phyloP scores from a whole-genome alignment of 2,888 invertebrate genomes.

The Byasa hedistus region DNA sequence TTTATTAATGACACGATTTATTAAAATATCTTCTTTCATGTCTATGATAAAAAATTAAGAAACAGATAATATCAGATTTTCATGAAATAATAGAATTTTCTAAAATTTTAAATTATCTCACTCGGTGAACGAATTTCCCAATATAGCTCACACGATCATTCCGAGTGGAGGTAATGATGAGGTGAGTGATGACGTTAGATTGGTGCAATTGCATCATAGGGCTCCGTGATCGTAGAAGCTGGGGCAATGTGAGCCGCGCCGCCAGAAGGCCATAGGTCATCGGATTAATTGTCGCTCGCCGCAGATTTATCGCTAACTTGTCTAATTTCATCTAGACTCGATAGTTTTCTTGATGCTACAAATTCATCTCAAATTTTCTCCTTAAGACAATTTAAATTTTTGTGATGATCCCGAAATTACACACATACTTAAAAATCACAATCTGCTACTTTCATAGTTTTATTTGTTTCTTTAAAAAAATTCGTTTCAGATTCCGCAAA shows the following conservation, averaged over 20 bases:
- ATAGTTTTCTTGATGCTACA: constrained; percentile 1
- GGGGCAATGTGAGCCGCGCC: constrained; percentile 15
- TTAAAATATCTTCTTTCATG: no score
- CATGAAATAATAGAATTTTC: no score
- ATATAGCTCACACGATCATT: constrained; percentile 20
- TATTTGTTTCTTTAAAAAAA: neutral
- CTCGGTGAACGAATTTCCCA: neutral
- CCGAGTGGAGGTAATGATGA: constrained; percentile 20
- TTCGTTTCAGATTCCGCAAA: neutral
- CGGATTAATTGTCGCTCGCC: constrained; percentile 15
- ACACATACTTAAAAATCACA: neutral
- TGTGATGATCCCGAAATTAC: no score
- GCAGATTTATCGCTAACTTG: constrained; percentile 21
- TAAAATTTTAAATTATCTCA: no score
- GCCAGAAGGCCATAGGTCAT: constrained; percentile 24
- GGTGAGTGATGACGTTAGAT: constrained; percentile 19
- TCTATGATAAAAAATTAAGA: no score
- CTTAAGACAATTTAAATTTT: no score
- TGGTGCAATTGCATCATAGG: constrained; percentile 23
- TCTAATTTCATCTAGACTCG: constrained; percentile 2
- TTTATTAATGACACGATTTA: no score
- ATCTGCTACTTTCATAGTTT: neutral
- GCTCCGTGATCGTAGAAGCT: constrained; percentile 24
- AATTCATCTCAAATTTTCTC: constrained; percentile 1
- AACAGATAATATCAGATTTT: no score